Percentiles rank a stretch among this genome's conserved stretches.
Evolutionary conservation across 1,140 invertebrate species (phyloP).

Genomic region (Drosophila ercepeae): DNA sequence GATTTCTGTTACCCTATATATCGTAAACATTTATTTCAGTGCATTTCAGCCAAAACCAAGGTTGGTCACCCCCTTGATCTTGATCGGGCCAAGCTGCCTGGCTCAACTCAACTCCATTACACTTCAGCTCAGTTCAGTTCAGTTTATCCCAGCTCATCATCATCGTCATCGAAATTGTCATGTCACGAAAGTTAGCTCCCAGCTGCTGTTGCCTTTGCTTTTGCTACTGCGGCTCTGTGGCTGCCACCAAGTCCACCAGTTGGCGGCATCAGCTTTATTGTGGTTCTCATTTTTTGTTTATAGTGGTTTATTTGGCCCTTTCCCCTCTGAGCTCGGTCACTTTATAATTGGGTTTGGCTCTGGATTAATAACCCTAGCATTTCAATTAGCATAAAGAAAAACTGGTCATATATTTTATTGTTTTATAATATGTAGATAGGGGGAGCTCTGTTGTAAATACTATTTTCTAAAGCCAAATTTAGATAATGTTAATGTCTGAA

Average conservation of each 20-base stretch:
- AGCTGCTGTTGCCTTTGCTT: slow-evolving; percentile 26
- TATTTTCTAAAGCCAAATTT: not conserved
- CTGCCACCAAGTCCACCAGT: slow-evolving; percentile 19
- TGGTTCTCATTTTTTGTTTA: slow-evolving; percentile 51
- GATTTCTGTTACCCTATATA: too few relatives aligned
- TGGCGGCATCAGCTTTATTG: slow-evolving; percentile 65
- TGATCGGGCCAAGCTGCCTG: slow-evolving; percentile 45
- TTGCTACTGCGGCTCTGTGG: slow-evolving; percentile 26
- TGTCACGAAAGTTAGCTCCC: slow-evolving; percentile 77
- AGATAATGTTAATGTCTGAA: not conserved
- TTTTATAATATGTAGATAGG: slow-evolving; percentile 27
- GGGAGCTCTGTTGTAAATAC: not conserved
- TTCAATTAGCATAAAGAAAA: slow-evolving; percentile 38
- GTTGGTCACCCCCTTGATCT: slow-evolving; percentile 57
- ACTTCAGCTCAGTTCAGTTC: not conserved
- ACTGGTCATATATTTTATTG: slow-evolving; percentile 27
- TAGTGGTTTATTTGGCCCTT: slow-evolving; percentile 40
- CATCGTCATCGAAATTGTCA: slow-evolving; percentile 79
- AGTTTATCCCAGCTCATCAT: slow-evolving; percentile 54
- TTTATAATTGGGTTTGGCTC: slow-evolving; percentile 59
- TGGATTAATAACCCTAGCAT: slow-evolving; percentile 9
- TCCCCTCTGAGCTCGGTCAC: slow-evolving; percentile 49
- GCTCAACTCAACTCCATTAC: slow-evolving; percentile 10
- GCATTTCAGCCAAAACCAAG: slow-evolving; percentile 19
- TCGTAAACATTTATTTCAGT: slow-evolving; percentile 14